Percentiles rank a stretch among this genome's conserved stretches.
These are phyloP conservation scores for Saturnia pavonia DNA, from an alignment of 2,888 invertebrate species.

Conservation along the genomic window DNA sequence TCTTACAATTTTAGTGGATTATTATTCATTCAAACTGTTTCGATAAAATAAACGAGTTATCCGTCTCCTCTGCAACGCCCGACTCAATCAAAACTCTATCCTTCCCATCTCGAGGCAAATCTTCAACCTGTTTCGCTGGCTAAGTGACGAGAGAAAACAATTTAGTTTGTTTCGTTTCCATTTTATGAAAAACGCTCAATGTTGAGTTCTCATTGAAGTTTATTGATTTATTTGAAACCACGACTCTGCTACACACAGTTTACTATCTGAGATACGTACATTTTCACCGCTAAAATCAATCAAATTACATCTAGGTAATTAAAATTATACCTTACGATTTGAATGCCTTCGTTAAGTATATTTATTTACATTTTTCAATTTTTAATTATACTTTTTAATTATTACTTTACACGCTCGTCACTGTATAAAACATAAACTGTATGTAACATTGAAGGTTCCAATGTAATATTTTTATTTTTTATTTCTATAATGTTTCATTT, in stretches of 20 bases:
- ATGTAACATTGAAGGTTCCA: not conserved
- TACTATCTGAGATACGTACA: not conserved
- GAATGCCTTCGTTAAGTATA: not conserved
- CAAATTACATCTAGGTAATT: not conserved
- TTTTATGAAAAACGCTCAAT: too few species aligned
- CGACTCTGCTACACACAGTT: not conserved
- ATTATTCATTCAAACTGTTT: conserved; percentile 55
- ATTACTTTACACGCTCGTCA: not conserved
- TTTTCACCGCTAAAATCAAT: not conserved
- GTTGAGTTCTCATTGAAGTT: not conserved
- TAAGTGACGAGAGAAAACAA: conserved; percentile 31
- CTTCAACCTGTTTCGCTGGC: conserved; percentile 33
- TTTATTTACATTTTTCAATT: not conserved
- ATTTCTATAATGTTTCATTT: too few species aligned
- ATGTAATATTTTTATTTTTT: too few species aligned
- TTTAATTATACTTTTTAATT: not conserved
- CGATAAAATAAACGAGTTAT: conserved; percentile 47
- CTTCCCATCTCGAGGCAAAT: conserved; percentile 48
- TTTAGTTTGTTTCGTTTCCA: not conserved
- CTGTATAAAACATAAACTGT: not conserved
- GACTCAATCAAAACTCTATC: conserved; percentile 53
- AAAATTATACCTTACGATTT: not conserved
- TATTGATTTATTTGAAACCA: not conserved
- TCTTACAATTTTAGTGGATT: conserved; percentile 47
- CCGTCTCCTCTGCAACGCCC: conserved; percentile 42